These are phyloP conservation scores for Sylvilagus bachmani DNA, from an alignment of 2,113 vertebrate species.

Conservation along the genomic window DNA sequence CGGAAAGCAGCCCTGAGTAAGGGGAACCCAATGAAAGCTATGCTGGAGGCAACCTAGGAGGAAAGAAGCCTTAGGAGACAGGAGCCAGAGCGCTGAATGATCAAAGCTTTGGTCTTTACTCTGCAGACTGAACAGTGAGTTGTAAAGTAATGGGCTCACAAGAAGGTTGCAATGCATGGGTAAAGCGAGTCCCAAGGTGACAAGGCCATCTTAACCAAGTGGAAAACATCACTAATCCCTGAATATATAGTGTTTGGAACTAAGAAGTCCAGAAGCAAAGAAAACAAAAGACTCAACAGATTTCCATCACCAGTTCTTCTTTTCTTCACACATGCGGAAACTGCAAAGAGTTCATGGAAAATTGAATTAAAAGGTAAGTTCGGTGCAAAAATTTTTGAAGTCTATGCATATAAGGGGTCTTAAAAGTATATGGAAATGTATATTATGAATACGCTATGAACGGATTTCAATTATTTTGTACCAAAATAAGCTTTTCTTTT, in stretches of 20 bases:
- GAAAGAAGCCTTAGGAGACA: neutral
- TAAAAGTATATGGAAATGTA: no score
- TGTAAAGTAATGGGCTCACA: neutral
- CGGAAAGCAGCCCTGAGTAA: conserved; percentile 19
- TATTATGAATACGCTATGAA: no score
- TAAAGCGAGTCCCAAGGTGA: neutral
- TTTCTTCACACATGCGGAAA: neutral
- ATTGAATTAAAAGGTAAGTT: no score
- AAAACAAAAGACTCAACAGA: neutral
- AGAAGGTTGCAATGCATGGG: neutral
- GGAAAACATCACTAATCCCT: neutral
- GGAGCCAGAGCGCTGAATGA: neutral
- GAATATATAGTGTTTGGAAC: neutral
- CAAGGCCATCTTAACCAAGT: neutral
- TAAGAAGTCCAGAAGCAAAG: neutral
- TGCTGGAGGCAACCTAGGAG: neutral
- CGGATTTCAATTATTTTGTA: no score
- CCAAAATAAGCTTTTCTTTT: no score
- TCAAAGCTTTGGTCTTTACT: conserved; percentile 2
- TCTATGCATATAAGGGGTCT: no score
- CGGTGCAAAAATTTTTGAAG: no score
- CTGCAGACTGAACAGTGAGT: neutral
- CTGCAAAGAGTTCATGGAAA: no score
- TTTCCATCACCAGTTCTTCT: neutral
- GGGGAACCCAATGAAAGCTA: neutral